Conservation (phyloP, 2,797 vertebrate genomes). For the Poliocrania exsul region DNA sequence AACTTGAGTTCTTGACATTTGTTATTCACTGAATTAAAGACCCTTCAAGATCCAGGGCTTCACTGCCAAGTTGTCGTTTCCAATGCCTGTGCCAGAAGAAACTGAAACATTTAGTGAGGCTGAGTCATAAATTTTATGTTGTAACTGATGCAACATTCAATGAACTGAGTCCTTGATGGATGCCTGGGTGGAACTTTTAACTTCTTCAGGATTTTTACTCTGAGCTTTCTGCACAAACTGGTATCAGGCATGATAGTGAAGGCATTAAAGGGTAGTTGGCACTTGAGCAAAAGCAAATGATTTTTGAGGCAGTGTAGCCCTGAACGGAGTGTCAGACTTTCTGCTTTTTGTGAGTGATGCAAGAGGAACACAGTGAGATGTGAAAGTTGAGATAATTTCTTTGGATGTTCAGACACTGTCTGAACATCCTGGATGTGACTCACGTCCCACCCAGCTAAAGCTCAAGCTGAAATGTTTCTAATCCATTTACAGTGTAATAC, state of each 20-base stretch:
- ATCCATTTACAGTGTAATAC: not conserved
- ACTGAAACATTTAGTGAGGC: not conserved
- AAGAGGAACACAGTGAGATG: not conserved
- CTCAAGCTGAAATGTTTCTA: not conserved
- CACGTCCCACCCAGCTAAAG: not conserved
- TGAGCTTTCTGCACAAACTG: not conserved
- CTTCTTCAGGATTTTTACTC: not conserved
- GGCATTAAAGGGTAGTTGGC: not conserved
- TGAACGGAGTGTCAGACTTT: not conserved
- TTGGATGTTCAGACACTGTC: not conserved
- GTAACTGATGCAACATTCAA: not conserved
- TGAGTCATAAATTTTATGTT: not conserved
- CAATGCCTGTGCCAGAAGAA: not conserved
- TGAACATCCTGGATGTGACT: not conserved
- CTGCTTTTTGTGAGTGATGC: not conserved
- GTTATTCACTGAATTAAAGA: slow-evolving; percentile 33
- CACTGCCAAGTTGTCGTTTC: not conserved
- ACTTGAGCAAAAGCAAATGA: not conserved
- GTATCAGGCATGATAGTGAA: not conserved
- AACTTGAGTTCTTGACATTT: not conserved
- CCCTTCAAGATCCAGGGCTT: not conserved
- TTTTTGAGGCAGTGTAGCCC: not conserved
- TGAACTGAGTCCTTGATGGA: not conserved
- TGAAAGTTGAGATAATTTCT: not conserved
- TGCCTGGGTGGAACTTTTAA: not conserved